Evolutionary conservation across 1,140 invertebrate species (phyloP), one percentile per base, ranked within the genome.

Genomic region (Drosophila serrata): DNA sequence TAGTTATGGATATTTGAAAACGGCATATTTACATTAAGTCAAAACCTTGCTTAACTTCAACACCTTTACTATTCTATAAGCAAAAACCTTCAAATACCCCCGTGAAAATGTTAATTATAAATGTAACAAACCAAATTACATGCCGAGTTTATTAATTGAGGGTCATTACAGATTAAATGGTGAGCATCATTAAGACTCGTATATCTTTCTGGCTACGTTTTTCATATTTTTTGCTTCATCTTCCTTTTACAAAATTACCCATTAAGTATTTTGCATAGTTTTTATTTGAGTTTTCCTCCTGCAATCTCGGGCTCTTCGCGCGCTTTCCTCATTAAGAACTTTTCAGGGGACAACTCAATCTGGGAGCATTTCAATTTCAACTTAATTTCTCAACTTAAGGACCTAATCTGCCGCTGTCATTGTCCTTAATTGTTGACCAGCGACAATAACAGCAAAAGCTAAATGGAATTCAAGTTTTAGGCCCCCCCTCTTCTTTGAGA

Each of bases 381-480:
- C 72, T 88, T 82, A 82, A 87, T 87, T 88, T 82, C 39, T 58
- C 75, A 87, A 87, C 82, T 87, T 84, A 84, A 78, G 79, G 73
- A 67, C 55, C 82, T 80, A 88, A 87, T 87, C 80, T 84, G 74
- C 33, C 63, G 62, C 79, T 85, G 81, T 85, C 81, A 77, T 84
- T 84, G 81, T 72, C 77, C 81, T 80, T 87, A 87, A 87, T 88
- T 88, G 82, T 87, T 82, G 84, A 69, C 82, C 84, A 79, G 68
- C 78, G 81, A 67, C 78, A 65, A 72, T 65, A 69, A 59, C 55
- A 69, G 55, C 46, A 37, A 22, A 22, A 33, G 63, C 59, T 39
- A 70, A 70, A 55, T 78, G 82, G 74, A 81, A 81, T 81, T 87
- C 82, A 81, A 75, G 82, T 82, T 87, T 79, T 57, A 64, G 81